Percentiles rank a stretch among this genome's conserved stretches.
Evolutionary conservation across 2,113 vertebrate genomes (phyloP).

Genomic region (Chaetorhynchus papuensis): DNA sequence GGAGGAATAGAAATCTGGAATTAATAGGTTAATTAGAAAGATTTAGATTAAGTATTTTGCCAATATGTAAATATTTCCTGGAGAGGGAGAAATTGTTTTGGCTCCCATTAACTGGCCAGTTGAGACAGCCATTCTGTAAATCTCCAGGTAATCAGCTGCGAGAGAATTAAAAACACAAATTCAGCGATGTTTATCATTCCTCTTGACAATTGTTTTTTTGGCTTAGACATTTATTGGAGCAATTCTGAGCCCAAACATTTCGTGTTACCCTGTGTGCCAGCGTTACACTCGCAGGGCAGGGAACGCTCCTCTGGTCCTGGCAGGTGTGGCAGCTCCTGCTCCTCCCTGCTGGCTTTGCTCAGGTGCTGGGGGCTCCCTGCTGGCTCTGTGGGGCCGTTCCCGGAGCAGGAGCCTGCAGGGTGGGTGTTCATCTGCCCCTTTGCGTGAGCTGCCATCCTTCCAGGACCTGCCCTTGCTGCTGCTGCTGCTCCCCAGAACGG

Average conservation of each 20-base stretch:
- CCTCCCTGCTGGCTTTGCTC: too few species aligned
- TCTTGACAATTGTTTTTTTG: neutral
- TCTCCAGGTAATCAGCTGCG: neutral
- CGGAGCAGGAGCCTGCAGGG: neutral
- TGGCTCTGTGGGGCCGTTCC: rapidly evolving
- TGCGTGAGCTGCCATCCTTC: rapidly evolving
- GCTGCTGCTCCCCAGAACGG: neutral
- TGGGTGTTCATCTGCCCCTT: neutral
- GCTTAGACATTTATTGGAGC: neutral
- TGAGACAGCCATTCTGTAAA: neutral
- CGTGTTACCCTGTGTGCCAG: neutral
- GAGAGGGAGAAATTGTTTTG: neutral
- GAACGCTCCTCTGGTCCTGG: neutral
- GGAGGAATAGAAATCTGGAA: neutral
- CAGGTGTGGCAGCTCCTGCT: neutral
- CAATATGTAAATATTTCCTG: neutral
- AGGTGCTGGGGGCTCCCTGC: neutral
- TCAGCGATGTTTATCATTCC: neutral
- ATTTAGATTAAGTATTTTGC: neutral
- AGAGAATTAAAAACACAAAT: neutral
- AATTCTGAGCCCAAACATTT: neutral
- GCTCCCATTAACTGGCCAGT: neutral
- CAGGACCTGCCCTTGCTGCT: neutral
- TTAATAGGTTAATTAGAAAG: neutral
- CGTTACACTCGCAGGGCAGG: neutral